Evolutionary conservation across 2,113 vertebrate genomes (phyloP).

Genomic region (Oryzias woworae): DNA sequence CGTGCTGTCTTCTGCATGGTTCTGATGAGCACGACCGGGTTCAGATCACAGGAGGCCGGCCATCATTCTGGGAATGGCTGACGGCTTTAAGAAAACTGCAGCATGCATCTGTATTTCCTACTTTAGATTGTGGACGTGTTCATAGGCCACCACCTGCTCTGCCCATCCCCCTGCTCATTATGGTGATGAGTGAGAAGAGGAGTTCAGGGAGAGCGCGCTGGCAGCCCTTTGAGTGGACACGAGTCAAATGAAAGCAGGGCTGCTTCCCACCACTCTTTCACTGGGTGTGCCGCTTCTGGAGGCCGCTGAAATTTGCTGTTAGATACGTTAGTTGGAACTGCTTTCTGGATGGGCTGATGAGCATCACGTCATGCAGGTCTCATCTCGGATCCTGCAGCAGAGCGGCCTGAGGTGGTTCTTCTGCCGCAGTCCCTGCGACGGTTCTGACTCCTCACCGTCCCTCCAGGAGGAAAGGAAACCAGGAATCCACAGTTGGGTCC

Average conservation of each 20-base stretch:
- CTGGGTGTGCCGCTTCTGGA: constrained; percentile 11
- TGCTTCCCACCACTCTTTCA: constrained; percentile 39
- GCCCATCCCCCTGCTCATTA: constrained; percentile 70
- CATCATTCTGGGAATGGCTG: constrained; percentile 16
- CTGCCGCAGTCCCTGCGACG: constrained; percentile 22
- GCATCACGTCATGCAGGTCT: too few species aligned
- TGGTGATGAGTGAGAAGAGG: constrained; percentile 68
- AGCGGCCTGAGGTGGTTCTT: constrained; percentile 18
- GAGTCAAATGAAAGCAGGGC: constrained; percentile 53
- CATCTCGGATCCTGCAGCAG: constrained; percentile 31
- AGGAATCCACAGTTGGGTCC: constrained; percentile 31
- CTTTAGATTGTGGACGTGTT: constrained; percentile 56
- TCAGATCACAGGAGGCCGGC: constrained; percentile 8
- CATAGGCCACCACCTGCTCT: constrained; percentile 69
- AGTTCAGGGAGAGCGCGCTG: constrained; percentile 66
- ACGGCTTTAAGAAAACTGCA: constrained; percentile 20
- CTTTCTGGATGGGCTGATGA: too few species aligned
- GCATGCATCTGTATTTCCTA: constrained; percentile 45
- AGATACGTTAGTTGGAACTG: too few species aligned
- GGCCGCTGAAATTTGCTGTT: constrained; percentile 14
- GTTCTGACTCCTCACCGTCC: constrained; percentile 34
- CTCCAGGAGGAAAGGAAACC: constrained; percentile 37
- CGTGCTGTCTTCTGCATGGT: constrained; percentile 4
- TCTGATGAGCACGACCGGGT: constrained; percentile 7
- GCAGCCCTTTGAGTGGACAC: constrained; percentile 61